Evolutionary conservation across 2,113 vertebrate species (phyloP), one percentile per base, ranked within the genome.

Genomic region (Dipodomys merriami): DNA sequence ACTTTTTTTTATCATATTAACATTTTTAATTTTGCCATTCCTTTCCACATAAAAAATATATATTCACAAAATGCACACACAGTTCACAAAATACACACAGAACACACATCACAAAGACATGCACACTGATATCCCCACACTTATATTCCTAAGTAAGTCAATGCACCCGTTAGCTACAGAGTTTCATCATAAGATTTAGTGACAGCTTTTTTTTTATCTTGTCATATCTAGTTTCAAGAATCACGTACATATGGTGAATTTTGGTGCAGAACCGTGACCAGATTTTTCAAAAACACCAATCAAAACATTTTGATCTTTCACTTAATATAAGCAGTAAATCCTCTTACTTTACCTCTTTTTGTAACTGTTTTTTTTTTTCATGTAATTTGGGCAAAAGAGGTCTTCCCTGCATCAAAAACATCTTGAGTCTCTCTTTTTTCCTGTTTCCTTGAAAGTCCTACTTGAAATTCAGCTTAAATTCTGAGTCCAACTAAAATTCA

Each of bases 291-390:
- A 95, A 93, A 25, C n/a, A 64, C n/a, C 78, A 80, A 95, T 97
- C 94, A 93, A 97, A 97, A 94, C 82, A 93, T 96, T 96, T 95
- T 95, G 93, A 96, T 97, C 69, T 87, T 93, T 94, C 83, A 83
- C 82, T 93, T 91, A 94, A 94, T 95, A 85, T 95, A 95, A 94
- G 88, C 85, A 95, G 88, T 65, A 94, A 94, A 92, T n/a, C 64
- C 60, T 79, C 15, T 90, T n/a, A 62, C 57, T 83, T 96, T 77
- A 88, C 83, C 74, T 95, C 94, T 94, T 84, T 68, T 68, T 16
- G 62, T 91, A 79, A 87, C 27, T 77, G 29, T 39, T 25, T 81
- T 85, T 57, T 84, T 82, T 39, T 39, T 39, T 39, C 39, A 39
- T 74, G 39, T 71, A 90, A 78, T 88, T 91, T 88, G 9, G 30